A percentile compares a stretch with the other conserved stretches of the same genome.
phyloP scores from a whole-genome alignment of 2,113 vertebrate species.

The Pteronura brasiliensis region DNA sequence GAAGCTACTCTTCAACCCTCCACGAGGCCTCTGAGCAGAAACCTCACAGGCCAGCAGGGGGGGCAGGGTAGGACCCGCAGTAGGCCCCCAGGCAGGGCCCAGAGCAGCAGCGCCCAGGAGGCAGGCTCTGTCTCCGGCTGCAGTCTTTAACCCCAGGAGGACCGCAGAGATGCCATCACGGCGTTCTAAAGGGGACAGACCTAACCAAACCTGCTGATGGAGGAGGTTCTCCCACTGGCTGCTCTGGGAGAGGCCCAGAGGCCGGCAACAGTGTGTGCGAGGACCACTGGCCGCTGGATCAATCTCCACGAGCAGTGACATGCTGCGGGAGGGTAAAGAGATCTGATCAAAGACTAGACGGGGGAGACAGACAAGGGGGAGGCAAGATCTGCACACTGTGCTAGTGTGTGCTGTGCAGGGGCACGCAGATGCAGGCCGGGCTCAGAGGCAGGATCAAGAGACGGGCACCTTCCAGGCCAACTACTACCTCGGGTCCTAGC shows the following conservation, averaged over 20 bases:
- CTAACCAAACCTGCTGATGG: neutral
- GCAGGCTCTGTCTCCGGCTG: neutral
- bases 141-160: neutral
- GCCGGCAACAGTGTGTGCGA: neutral
- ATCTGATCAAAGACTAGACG: neutral
- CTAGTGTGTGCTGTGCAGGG: too few relatives aligned
- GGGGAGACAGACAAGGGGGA: neutral
- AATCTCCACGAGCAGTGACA: neutral
- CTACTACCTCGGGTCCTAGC: neutral
- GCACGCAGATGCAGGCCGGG: neutral
- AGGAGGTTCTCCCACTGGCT: neutral
- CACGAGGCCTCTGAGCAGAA: neutral
- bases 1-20: neutral
- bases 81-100: neutral
- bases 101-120: neutral
- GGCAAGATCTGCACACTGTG: neutral
- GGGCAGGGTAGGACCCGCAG: neutral
- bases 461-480: fast-evolving
- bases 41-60: neutral
- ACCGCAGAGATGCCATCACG: fast-evolving
- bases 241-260: neutral
- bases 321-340: fast-evolving
- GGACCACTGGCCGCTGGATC: neutral
- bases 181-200: too few relatives aligned
- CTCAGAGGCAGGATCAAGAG: neutral